phyloP scores from a whole-genome alignment of 2,888 invertebrate species.

The Eupithecia pulchellata region DNA sequence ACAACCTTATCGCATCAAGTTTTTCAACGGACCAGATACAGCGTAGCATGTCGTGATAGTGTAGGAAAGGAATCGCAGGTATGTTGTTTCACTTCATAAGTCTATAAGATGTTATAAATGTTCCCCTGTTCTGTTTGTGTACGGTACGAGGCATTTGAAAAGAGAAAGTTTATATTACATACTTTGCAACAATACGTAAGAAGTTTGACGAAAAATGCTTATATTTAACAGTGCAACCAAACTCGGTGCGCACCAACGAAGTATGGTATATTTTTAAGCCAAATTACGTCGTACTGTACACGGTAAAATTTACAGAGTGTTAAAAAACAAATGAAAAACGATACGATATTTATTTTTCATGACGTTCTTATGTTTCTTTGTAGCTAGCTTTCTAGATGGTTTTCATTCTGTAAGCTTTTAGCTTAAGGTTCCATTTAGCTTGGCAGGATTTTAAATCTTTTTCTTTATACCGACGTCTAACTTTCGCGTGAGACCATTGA shows the following conservation, averaged over 20 bases:
- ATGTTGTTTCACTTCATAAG: slow-evolving; percentile 71
- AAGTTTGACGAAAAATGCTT: neutral
- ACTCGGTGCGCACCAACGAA: neutral
- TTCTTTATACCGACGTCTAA: neutral
- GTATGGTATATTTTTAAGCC: neutral
- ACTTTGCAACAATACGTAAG: neutral
- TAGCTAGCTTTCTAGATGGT: neutral
- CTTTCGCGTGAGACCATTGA: slow-evolving; percentile 8
- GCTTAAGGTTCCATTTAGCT: slow-evolving; percentile 4
- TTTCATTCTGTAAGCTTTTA: neutral
- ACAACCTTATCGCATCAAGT: slow-evolving; percentile 55
- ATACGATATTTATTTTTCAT: neutral
- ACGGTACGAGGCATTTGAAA: neutral
- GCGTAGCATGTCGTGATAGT: slow-evolving; percentile 36
- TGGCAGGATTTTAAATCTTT: slow-evolving; percentile 1
- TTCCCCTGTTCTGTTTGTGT: slow-evolving; percentile 33
- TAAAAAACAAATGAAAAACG: slow-evolving; percentile 24
- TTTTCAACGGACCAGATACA: slow-evolving; percentile 68
- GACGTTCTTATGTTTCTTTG: neutral
- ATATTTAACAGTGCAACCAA: neutral
- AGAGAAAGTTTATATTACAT: neutral
- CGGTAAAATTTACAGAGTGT: slow-evolving; percentile 23
- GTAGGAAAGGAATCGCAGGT: slow-evolving; percentile 33
- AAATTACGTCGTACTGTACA: neutral
- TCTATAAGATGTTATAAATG: slow-evolving; percentile 70